Conservation (phyloP, 2,113 vertebrate species). For the Coracopsis vasa region DNA sequence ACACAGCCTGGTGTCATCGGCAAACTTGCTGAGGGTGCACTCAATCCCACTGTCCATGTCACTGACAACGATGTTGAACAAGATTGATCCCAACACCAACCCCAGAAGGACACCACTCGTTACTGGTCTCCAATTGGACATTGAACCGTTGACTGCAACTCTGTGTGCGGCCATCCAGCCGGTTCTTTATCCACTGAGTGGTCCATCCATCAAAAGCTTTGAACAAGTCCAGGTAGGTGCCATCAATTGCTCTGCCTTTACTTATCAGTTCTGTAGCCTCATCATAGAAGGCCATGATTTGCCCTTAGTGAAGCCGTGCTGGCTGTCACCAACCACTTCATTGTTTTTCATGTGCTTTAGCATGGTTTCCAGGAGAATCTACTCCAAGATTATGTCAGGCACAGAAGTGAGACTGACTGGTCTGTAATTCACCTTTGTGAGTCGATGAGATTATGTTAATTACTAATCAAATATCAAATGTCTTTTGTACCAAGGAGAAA, state of each 20-base stretch:
- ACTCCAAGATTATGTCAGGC: background rate
- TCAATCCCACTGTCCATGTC: background rate
- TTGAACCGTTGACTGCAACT: background rate
- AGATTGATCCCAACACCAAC: rapidly evolving
- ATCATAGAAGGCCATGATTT: background rate
- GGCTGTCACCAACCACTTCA: background rate
- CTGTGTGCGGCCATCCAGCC: background rate
- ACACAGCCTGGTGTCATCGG: background rate
- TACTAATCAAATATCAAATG: background rate
- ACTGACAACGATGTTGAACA: background rate
- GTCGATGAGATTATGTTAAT: background rate
- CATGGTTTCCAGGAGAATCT: background rate
- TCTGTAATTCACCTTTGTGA: background rate
- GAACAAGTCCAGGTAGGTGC: background rate
- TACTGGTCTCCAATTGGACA: background rate
- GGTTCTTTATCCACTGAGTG: background rate
- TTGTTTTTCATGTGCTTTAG: background rate
- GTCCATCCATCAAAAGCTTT: background rate
- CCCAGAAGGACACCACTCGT: background rate
- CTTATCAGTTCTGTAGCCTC: background rate
- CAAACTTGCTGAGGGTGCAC: background rate
- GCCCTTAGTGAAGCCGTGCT: background rate
- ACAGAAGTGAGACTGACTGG: background rate
- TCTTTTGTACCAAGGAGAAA: background rate
- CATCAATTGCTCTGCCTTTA: background rate